phyloP scores from a whole-genome alignment of 2,113 vertebrate species.

The Oncorhynchus clarkii region DNA sequence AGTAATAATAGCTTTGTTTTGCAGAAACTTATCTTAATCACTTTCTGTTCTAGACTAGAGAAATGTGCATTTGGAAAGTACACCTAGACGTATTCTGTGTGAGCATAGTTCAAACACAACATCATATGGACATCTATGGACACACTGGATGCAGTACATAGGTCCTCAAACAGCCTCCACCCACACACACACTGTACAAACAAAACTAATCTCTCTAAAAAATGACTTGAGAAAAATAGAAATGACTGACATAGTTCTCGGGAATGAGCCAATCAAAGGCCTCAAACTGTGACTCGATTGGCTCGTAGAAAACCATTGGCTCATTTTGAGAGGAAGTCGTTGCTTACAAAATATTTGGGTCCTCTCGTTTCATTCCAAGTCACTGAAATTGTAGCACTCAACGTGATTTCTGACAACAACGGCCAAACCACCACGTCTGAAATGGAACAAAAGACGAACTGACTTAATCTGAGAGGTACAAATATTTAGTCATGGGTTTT shows the following conservation, averaged over 20 bases:
- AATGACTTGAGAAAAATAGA: not conserved
- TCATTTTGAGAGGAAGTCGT: not conserved
- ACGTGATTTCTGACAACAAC: not conserved
- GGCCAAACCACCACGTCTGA: not conserved
- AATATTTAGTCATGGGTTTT: not conserved
- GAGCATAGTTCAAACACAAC: too few relatives aligned
- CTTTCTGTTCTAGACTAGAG: too few relatives aligned
- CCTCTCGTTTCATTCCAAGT: not conserved
- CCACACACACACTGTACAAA: not conserved
- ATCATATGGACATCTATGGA: not conserved
- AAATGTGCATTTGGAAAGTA: too few relatives aligned
- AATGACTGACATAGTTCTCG: constrained; percentile 3
- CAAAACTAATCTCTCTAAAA: constrained; percentile 2
- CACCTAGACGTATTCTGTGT: too few relatives aligned
- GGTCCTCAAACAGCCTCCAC: not conserved
- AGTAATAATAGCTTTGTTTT: too few relatives aligned
- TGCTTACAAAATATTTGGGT: not conserved
- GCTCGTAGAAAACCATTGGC: not conserved
- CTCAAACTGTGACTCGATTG: not conserved
- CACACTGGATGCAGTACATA: not conserved
- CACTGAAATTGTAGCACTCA: not conserved
- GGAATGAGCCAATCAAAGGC: constrained; percentile 10
- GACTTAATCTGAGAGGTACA: not conserved
- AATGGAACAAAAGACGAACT: not conserved
- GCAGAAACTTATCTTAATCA: too few relatives aligned